Evolutionary conservation across 2,113 vertebrate species (phyloP), one percentile per base, ranked within the genome.

Genomic region (Sinocyclocheilus rhinocerous): DNA sequence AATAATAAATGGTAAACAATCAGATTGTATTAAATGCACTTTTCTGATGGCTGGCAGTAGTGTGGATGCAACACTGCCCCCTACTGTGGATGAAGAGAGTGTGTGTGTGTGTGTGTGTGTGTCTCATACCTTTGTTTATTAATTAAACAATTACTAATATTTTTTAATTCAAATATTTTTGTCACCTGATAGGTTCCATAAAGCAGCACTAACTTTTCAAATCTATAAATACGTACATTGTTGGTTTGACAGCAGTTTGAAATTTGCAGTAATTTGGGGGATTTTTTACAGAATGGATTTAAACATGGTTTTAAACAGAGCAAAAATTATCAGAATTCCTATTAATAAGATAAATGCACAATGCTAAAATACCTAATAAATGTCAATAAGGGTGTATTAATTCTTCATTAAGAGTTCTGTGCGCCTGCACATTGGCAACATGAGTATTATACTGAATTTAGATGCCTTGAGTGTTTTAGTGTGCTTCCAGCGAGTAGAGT

Each of bases 401-500:
- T 61, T 61, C 22, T 61, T n/a, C 0, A n/a, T n/a, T 0, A n/a
- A 3, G 22, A 9, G 22, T 4, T n/a, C 1, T 4, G 18, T 57
- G 18, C 1, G 18, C 55, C 16, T 1, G 13, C 55, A 57, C 6
- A 2, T 57, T 57, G 20, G 57, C 9, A 59, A 59, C 8, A 59
- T n/a, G 57, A 59, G 57, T 59, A 59, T 22, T 22, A 59, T 9
- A 9, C 57, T 22, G 63, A 83, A 83, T 70, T 70, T 67, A 36
- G 45, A 70, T 83, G 45, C 24, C 39, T 70, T 61, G 9, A 80
- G 33, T n/a, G 55, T 61, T 67, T 24, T 20, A 70, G 65, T 70
- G 26, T 33, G 81, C 63, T 82, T 82, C 24, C 63, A 82, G 80
- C 63, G 20, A 55, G 42, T 24, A 69, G 24, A 77, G 4, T 69